Evolutionary conservation across 2,797 vertebrate genomes (phyloP).

Genomic region (Acestrorhynchus altus): DNA sequence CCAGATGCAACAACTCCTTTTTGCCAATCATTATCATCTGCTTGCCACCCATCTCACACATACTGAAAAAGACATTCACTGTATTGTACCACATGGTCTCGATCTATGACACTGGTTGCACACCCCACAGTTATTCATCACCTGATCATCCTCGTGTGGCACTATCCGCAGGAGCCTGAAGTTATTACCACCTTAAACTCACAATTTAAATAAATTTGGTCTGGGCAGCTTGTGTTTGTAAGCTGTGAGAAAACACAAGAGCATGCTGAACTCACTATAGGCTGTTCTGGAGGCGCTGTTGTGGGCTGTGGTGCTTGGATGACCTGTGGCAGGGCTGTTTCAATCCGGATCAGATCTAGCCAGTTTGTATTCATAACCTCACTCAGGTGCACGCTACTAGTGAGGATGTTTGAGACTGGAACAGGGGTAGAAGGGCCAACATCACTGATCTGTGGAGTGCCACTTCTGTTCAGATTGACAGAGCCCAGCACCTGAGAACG

Average conservation of each 20-base stretch:
- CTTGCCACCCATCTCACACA: too few relatives aligned
- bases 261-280: slow-evolving; percentile 49
- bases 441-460: background rate
- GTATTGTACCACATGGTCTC: too few relatives aligned
- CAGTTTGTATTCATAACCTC: slow-evolving; percentile 42
- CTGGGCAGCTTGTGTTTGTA: too few relatives aligned
- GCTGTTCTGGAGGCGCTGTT: slow-evolving; percentile 26
- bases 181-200: too few relatives aligned
- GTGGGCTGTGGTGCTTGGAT: slow-evolving; percentile 1
- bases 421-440: background rate
- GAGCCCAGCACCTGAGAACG: slow-evolving; percentile 31
- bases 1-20: too few relatives aligned
- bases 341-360: slow-evolving; percentile 53
- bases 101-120: too few relatives aligned
- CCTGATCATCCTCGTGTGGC: too few relatives aligned
- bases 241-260: background rate
- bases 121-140: too few relatives aligned
- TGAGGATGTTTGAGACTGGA: slow-evolving; percentile 5
- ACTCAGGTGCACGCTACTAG: slow-evolving; percentile 2
- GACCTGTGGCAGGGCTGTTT: slow-evolving; percentile 35
- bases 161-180: too few relatives aligned
- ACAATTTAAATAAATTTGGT: too few relatives aligned
- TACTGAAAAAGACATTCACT: too few relatives aligned
- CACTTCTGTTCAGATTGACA: background rate
- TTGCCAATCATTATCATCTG: too few relatives aligned